Percentiles rank a stretch among this genome's conserved stretches.
Evolutionary conservation across 2,888 invertebrate genomes (phyloP).

Genomic region (Ethmia dodecea): DNA sequence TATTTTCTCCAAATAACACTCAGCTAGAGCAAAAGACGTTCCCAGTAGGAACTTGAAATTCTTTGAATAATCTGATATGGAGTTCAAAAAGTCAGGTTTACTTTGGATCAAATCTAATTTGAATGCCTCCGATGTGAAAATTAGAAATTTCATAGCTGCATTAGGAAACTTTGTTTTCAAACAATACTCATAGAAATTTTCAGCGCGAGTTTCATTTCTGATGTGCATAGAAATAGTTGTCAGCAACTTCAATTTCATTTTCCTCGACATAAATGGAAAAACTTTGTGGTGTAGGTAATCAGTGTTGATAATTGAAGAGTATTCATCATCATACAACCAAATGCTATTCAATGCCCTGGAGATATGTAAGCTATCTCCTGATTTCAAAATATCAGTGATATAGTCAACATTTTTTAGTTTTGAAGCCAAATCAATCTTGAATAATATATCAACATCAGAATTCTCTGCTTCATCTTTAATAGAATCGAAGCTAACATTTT

Average conservation of each 20-base stretch:
- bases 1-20: constrained; percentile 18
- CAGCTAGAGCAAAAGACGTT: constrained; percentile 32
- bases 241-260: constrained; percentile 47
- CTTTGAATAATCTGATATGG: not conserved
- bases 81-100: constrained; percentile 6
- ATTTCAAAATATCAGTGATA: constrained; percentile 41
- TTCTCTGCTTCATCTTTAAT: constrained; percentile 26
- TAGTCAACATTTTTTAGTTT: constrained; percentile 41
- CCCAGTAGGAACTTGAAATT: constrained; percentile 31
- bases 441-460: constrained; percentile 45
- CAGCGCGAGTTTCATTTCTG: constrained; percentile 29
- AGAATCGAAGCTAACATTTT: constrained; percentile 26
- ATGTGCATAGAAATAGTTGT: constrained; percentile 30
- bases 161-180: constrained; percentile 23
- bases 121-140: constrained; percentile 32
- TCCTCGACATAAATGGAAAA: constrained; percentile 48
- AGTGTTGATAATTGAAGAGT: constrained; percentile 34
- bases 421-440: constrained; percentile 52
- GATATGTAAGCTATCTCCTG: constrained; percentile 43
- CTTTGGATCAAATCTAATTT: constrained; percentile 33
- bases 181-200: constrained; percentile 41
- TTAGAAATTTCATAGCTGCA: constrained; percentile 41
- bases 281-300: constrained; percentile 39
- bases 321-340: constrained; percentile 42
- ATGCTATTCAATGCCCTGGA: constrained; percentile 42